A percentile compares a stretch with the other conserved stretches of the same genome.
Conservation (phyloP, 1,140 invertebrate species). For the Megalopta genalis region DNA sequence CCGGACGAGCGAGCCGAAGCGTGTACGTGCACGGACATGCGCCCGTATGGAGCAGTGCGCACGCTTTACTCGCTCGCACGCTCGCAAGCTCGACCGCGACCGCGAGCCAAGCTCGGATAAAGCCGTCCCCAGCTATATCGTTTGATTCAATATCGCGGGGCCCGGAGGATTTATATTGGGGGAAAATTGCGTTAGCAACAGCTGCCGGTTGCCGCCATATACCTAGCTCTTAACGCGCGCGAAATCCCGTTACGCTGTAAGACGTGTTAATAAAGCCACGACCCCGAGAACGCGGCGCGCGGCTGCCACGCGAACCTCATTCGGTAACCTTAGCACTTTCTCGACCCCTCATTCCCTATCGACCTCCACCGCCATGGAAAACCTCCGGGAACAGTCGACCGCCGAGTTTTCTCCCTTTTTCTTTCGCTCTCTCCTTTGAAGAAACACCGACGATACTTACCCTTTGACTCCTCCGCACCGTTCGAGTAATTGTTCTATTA, state of each 20-base stretch:
- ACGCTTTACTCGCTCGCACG: neutral
- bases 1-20: conserved; percentile 1
- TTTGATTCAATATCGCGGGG: conserved; percentile 70
- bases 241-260: conserved; percentile 60
- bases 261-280: conserved; percentile 69
- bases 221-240: conserved; percentile 60
- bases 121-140: conserved; percentile 56
- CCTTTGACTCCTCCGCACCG: too few species aligned
- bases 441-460: conserved; percentile 45
- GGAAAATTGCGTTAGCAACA: conserved; percentile 71
- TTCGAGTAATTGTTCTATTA: conserved; percentile 7
- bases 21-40: neutral
- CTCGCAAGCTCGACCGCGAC: neutral
- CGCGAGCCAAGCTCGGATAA: conserved; percentile 47
- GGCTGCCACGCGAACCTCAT: conserved; percentile 39
- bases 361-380: conserved; percentile 17
- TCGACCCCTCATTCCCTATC: neutral
- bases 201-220: conserved; percentile 61
- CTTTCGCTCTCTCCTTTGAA: neutral
- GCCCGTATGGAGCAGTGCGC: too few species aligned
- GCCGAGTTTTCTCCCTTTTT: conserved; percentile 51
- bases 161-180: conserved; percentile 68
- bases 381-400: conserved; percentile 39
- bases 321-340: conserved; percentile 47
- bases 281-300: conserved; percentile 26